Evolutionary conservation across 2,797 vertebrate genomes (phyloP), one percentile per base, ranked within the genome.

Genomic region (Oreochromis grahami): DNA sequence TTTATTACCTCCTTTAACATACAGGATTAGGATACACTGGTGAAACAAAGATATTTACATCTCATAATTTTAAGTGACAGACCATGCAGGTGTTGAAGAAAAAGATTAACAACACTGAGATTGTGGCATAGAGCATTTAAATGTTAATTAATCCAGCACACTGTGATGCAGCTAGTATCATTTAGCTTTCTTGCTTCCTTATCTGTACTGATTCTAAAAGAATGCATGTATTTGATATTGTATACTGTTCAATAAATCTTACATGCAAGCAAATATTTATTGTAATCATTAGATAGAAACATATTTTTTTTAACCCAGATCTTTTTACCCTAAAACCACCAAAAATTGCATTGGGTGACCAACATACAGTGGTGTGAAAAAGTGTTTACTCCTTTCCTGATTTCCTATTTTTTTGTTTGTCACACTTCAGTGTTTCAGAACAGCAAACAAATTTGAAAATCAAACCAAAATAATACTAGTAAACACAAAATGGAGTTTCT

Each of bases 381-480:
- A 29, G 53, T 56, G 53, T 56, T 56, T 29, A 26, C 7, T 0
- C 24, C 53, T 5, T 15, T 56, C 24, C 53, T 29, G 24, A 56
- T 15, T 15, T 56, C 4, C 0, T 55, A 15, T 29, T 56, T 56
- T 29, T 0, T 0, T 56, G 53, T 56, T 29, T 56, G 53, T 56
- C 53, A 26, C 0, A 56, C 24, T 56, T 29, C 0, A 15, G 53
- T 56, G 53, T 56, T 56, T 29, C 0, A 15, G 53, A 56, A 29
- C 53, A 56, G 53, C 53, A 56, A 56, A 56, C 0, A 56, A 56
- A 56, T 56, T 29, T 56, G 15, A 15, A 56, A 29, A 29, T 0
- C 13, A 56, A 56, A 56, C 13, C 8, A 15, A 56, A 56, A 29
- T 15, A 56, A 56, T 56, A 29, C 53, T 56, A 56, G 53, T 29